Evolutionary conservation across 2,113 vertebrate species (phyloP), one percentile per base, ranked within the genome.

Genomic region (Tiliqua scincoides): DNA sequence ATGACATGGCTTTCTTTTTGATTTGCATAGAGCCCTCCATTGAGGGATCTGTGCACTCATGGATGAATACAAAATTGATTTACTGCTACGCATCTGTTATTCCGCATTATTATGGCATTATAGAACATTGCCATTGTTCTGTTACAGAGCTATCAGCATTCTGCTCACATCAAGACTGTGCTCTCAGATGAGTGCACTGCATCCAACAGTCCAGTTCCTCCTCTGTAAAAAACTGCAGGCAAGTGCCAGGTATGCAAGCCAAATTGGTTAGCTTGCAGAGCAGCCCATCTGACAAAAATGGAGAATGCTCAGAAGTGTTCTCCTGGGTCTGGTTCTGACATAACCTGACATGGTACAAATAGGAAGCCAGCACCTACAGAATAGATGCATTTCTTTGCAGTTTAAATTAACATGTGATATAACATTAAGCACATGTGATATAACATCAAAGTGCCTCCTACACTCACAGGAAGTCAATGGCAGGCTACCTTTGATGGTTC

Each of bases 281-380:
- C 61, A 91, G 75, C 81, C 87, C 9, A 1, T 8, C 72, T 85
- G 65, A 23, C 52, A 81, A 83, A 86, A 87, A 87, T 35, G 9
- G 89, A 78, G 63, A 71, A 68, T 17, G 35, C n/a, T 88, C 62
- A 48, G 43, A 48, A 80, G 57, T 88, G 25, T 27, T 18, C 20
- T 91, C 72, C 80, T 43, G 85, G 68, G n/a, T 87, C 86, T 89
- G 80, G 83, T 85, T 88, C 74, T 91, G 83, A 88, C 85, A 85
- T 75, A 57, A 15, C 21, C 87, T 88, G 79, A 27, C 77, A 89
- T 40, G 9, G 20, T 43, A 32, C 40, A 91, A 76, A 79, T 80
- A 62, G 79, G 61, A 92, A 88, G 91, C 83, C 54, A 71, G 83
- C 80, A 21, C 88, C 82, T 91, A 92, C 82, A 91, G 43, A n/a